Evolutionary conservation across 92 coral and sea anemone species (phyloP), one percentile per base, ranked within the genome.

Genomic region (Pocillopora meandrina): DNA sequence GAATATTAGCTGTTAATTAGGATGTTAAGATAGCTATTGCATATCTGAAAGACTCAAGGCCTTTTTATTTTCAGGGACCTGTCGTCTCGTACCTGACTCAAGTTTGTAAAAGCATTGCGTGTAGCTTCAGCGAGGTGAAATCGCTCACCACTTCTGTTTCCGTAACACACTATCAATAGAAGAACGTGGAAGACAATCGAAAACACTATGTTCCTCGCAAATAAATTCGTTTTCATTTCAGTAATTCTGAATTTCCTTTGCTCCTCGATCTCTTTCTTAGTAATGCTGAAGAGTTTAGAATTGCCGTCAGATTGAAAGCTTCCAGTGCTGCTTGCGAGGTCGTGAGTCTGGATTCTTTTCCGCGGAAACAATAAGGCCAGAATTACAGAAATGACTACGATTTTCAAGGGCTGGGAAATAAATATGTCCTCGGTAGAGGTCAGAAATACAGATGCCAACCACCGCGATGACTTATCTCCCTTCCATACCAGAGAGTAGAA

Each of bases 371-470:
- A 16, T 77, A 67, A 59, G 17, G 86, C 82, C 49, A 81, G 75
- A 33, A 87, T 57, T 16, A 81, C 65, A 20, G 90, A 77, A 16
- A 87, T 5, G 10, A 87, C 14, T 11, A 75, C 61, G 66, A 87
- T 73, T 36, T 87, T 87, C 21, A 83, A 42, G 36, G 90, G 90
- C 47, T 87, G 90, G 12, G 90, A 66, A 69, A 87, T 62, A 59
- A 87, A 81, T 18, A 87, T 63, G 49, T 87, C 90, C 49, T 65
- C 85, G 26, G 67, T 56, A 57, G 80, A 64, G 58, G 82, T 71
- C n/a, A 87, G 36, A 10, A 87, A 64, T n/a, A 81, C 42, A 14
- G 90, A 80, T 0, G 86, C 74, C n/a, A 87, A 65, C 90, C 90
- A 87, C 2, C 84, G 86, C 13, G 33, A 65, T 31, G 90, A 75